Conservation (phyloP, 1,140 invertebrate species). For the Heliothis subflexa region DNA sequence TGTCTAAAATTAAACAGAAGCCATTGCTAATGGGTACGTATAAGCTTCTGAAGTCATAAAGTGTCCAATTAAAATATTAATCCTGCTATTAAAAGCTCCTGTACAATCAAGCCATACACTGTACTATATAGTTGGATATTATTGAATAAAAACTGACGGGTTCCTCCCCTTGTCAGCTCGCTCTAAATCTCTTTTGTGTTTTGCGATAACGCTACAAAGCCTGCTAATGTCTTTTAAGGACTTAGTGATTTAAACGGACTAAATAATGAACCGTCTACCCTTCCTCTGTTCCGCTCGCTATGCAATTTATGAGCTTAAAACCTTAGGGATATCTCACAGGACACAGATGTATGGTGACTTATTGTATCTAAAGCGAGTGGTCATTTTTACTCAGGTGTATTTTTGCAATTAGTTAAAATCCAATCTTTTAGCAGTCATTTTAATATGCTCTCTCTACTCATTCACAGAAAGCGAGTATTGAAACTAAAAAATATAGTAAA, state of each 20-base stretch:
- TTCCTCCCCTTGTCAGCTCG: constrained; percentile 66
- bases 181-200: constrained; percentile 84
- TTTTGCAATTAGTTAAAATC: background rate
- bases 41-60: constrained; percentile 7
- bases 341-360: constrained; percentile 15
- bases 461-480: too few relatives aligned
- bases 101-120: constrained; percentile 9
- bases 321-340: constrained; percentile 55
- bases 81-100: constrained; percentile 26
- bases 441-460: too few relatives aligned
- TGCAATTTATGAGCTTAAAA: constrained; percentile 80
- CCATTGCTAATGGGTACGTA: background rate
- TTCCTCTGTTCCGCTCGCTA: constrained; percentile 63
- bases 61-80: constrained; percentile 36
- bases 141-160: constrained; percentile 74
- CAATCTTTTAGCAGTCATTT: background rate
- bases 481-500: too few relatives aligned
- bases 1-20: background rate
- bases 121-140: constrained; percentile 57
- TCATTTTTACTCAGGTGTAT: constrained; percentile 12
- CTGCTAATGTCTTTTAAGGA: constrained; percentile 86
- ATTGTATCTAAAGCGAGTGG: background rate
- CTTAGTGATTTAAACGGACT: constrained; percentile 87
- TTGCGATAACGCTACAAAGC: constrained; percentile 84
- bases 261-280: constrained; percentile 84